Evolutionary conservation across 2,113 vertebrate genomes (phyloP).

Genomic region (Prunella fulvescens): DNA sequence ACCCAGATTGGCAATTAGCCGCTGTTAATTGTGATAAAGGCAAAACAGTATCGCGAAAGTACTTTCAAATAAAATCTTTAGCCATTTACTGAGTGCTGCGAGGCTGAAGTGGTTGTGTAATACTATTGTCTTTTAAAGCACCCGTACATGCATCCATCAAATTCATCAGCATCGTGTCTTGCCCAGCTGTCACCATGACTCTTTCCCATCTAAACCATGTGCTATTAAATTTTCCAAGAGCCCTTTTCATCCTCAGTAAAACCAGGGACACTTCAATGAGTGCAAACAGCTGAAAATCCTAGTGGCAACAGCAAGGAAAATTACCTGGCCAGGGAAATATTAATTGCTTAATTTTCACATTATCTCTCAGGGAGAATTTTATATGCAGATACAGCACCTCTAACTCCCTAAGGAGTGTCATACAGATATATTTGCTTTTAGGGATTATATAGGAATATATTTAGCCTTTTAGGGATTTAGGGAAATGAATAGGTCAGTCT

Average conservation of each 20-base stretch:
- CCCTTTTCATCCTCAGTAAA: not conserved
- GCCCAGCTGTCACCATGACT: accelerated
- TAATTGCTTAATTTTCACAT: not conserved
- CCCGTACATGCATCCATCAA: accelerated
- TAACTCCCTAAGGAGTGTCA: not conserved
- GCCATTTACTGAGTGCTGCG: accelerated
- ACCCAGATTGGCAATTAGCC: accelerated
- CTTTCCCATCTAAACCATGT: not conserved
- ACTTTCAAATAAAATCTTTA: too few species aligned
- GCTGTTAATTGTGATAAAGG: accelerated
- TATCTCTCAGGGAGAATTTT: not conserved
- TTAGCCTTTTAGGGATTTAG: not conserved
- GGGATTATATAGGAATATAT: too few species aligned
- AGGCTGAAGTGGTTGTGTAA: not conserved
- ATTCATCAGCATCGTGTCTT: not conserved
- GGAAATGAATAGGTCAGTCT: not conserved
- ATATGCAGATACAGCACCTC: accelerated
- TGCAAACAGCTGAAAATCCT: not conserved
- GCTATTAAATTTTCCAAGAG: not conserved
- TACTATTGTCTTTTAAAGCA: accelerated
- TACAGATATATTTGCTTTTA: accelerated
- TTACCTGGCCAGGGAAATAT: not conserved
- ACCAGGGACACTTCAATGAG: accelerated
- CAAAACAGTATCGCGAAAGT: accelerated
- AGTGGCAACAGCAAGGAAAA: not conserved